These are phyloP conservation scores for Stenotaenia linearis DNA, from an alignment of 2,888 invertebrate species.

Conservation along the genomic window DNA sequence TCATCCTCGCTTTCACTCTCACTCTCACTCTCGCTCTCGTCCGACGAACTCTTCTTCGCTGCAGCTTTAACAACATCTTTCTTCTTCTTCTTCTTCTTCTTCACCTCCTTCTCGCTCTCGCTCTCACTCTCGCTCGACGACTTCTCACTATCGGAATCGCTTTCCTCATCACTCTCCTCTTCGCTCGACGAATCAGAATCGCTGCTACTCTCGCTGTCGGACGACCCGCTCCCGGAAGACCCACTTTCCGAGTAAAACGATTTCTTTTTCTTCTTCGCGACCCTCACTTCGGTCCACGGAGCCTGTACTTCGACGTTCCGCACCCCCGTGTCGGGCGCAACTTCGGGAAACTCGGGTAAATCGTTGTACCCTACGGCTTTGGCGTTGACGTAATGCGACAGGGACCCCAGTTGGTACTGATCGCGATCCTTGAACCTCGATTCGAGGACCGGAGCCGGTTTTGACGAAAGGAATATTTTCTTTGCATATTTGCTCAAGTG, in stretches of 20 bases:
- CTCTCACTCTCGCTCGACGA: constrained; percentile 42
- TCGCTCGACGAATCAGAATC: constrained; percentile 43
- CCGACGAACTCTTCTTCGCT: constrained; percentile 35
- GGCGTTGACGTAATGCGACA: constrained; percentile 88
- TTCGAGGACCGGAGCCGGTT: constrained; percentile 86
- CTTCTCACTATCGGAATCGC: constrained; percentile 30
- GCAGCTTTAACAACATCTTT: constrained; percentile 31
- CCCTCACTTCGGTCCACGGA: constrained; percentile 38
- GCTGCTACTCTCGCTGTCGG: constrained; percentile 36
- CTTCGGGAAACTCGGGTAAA: constrained; percentile 74
- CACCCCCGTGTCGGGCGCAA: constrained; percentile 66
- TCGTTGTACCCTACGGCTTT: constrained; percentile 82
- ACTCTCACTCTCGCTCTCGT: constrained; percentile 35
- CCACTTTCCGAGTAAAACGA: constrained; percentile 59
- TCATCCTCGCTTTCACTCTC: constrained; percentile 36
- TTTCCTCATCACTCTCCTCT: constrained; percentile 39
- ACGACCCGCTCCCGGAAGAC: constrained; percentile 36
- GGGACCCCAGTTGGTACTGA: constrained; percentile 84
- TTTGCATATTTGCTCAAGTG: constrained; percentile 63
- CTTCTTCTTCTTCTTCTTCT: constrained; percentile 38
- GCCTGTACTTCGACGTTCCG: constrained; percentile 62
- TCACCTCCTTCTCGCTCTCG: constrained; percentile 38
- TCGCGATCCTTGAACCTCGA: constrained; percentile 79
- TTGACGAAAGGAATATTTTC: constrained; percentile 80
- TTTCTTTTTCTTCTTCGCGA: constrained; percentile 46